Percentiles rank a stretch among this genome's conserved stretches.
These are phyloP conservation scores for Alsophila aescularia DNA, from an alignment of 2,888 invertebrate species.

Conservation along the genomic window DNA sequence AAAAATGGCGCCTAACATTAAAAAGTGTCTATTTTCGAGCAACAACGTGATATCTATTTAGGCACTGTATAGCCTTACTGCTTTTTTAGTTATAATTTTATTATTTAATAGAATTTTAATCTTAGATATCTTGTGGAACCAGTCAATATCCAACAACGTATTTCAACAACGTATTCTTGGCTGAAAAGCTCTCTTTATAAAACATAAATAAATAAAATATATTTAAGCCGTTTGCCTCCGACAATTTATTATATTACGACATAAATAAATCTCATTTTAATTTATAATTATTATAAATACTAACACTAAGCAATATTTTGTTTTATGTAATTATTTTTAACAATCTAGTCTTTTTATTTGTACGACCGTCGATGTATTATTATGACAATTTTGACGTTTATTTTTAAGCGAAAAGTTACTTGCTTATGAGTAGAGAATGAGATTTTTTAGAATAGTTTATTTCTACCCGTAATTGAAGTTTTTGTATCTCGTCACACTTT, in stretches of 20 bases:
- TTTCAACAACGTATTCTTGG: background rate
- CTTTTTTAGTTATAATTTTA: conserved; percentile 8
- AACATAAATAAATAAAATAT: conserved; percentile 13
- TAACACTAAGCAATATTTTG: conserved; percentile 52
- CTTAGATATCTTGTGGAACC: too few relatives aligned
- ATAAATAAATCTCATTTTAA: conserved; percentile 45
- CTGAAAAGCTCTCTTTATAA: conserved; percentile 13
- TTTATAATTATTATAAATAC: conserved; percentile 43
- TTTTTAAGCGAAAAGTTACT: conserved; percentile 35
- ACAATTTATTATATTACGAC: conserved; percentile 9
- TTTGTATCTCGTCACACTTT: conserved; percentile 7
- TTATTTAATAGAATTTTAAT: background rate
- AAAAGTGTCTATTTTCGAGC: background rate
- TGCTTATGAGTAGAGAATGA: conserved; percentile 40
- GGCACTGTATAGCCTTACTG: conserved; percentile 1
- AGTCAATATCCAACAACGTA: background rate
- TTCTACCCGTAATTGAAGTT: conserved; percentile 15
- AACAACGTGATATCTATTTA: background rate
- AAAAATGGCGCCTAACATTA: background rate
- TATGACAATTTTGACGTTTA: conserved; percentile 53
- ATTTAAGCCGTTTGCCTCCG: background rate
- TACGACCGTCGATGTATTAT: conserved; percentile 69
- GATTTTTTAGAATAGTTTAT: conserved; percentile 36
- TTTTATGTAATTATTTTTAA: conserved; percentile 64
- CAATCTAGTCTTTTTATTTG: conserved; percentile 78